Percentiles rank a stretch among this genome's conserved stretches.
These are phyloP conservation scores for Proteles cristata DNA, from an alignment of 2,113 vertebrate genomes.

Conservation along the genomic window DNA sequence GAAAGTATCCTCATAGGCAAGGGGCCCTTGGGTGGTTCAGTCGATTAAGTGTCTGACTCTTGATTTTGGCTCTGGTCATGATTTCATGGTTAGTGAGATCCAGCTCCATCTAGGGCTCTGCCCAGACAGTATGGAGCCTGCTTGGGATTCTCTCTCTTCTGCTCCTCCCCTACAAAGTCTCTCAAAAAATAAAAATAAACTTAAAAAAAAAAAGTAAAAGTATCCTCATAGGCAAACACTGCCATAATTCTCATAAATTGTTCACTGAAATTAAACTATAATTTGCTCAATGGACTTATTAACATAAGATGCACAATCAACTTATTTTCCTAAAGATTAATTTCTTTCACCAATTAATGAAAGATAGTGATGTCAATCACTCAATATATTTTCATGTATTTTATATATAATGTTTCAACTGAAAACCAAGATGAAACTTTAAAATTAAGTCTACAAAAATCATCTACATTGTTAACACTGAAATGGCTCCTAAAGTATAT, in stretches of 20 bases:
- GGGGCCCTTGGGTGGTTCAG: no score
- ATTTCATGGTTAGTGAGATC: no score
- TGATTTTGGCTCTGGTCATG: no score
- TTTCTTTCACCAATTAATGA: slow-evolving; percentile 16
- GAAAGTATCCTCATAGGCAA: not conserved
- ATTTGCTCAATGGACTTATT: not conserved
- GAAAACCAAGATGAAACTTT: not conserved
- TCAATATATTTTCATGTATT: not conserved
- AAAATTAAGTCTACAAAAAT: not conserved
- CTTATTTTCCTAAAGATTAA: slow-evolving; percentile 2
- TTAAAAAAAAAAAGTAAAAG: no score
- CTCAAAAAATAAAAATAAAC: no score
- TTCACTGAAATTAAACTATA: slow-evolving; percentile 41
- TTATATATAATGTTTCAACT: not conserved
- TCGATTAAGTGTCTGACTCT: no score
- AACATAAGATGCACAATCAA: not conserved
- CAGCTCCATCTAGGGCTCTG: no score
- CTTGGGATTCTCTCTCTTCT: no score
- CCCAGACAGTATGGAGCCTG: no score
- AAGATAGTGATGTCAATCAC: not conserved
- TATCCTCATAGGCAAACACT: not conserved
- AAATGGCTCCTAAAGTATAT: not conserved
- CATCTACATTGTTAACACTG: not conserved
- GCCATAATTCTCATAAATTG: not conserved
- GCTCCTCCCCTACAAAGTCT: no score